Percentiles rank a stretch among this genome's conserved stretches.
These are phyloP conservation scores for Wiebesia pumilae DNA, from an alignment of 1,140 invertebrate genomes.

Conservation along the genomic window DNA sequence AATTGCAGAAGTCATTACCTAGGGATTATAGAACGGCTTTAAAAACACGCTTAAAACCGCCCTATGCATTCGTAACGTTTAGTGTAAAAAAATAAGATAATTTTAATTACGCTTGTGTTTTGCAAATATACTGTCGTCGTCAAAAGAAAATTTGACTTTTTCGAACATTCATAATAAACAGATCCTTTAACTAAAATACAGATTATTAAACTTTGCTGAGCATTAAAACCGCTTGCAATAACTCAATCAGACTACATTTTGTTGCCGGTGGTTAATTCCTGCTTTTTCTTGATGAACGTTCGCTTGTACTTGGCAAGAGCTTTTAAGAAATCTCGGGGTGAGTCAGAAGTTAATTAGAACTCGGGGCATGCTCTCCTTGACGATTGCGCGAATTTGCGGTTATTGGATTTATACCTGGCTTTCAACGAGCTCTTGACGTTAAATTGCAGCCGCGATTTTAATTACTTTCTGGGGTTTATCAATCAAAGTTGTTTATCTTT, in stretches of 20 bases:
- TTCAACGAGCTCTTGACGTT: constrained; percentile 28
- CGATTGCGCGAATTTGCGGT: constrained; percentile 39
- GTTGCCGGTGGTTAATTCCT: constrained; percentile 17
- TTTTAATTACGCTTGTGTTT: background rate
- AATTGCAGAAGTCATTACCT: background rate
- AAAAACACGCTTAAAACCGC: background rate
- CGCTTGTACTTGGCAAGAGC: constrained; percentile 20
- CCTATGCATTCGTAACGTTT: background rate
- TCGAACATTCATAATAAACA: background rate
- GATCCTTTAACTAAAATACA: background rate
- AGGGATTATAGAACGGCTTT: background rate
- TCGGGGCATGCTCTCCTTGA: constrained; percentile 17
- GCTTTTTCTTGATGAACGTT: constrained; percentile 5
- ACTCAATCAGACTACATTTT: constrained; percentile 24
- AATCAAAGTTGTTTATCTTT: constrained; percentile 37
- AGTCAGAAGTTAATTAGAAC: constrained; percentile 50
- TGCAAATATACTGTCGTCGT: background rate
- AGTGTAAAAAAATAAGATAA: background rate
- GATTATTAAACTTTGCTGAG: constrained; percentile 10
- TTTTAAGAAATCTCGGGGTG: constrained; percentile 35
- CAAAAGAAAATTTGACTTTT: background rate
- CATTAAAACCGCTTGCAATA: background rate
- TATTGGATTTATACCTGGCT: constrained; percentile 43
- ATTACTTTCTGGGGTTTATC: constrained; percentile 45
- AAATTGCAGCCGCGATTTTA: constrained; percentile 35